phyloP scores from a whole-genome alignment of 2,113 vertebrate genomes.

The Nannospalax galili region DNA sequence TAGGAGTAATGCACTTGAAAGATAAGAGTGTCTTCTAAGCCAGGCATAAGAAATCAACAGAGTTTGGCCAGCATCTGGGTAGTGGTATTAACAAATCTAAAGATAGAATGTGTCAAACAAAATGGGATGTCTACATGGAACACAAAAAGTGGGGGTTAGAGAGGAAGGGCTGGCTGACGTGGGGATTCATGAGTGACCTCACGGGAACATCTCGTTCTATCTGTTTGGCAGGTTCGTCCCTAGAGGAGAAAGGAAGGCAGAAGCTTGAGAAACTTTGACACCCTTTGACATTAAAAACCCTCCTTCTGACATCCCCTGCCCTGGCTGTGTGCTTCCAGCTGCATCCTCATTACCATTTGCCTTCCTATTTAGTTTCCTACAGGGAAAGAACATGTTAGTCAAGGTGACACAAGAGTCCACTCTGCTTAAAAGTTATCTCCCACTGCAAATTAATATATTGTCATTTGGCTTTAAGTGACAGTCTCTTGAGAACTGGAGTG shows the following conservation, averaged over 20 bases:
- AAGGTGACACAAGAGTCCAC: conserved; percentile 50
- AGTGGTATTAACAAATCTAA: conserved; percentile 71
- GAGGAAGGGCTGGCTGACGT: not conserved
- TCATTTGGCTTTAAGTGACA: conserved; percentile 32
- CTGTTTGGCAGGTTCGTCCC: conserved; percentile 39
- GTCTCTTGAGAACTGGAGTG: not conserved
- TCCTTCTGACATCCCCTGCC: not conserved
- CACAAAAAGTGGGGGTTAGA: conserved; percentile 40
- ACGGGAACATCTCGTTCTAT: conserved; percentile 57
- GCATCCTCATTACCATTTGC: not conserved
- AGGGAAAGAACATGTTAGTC: not conserved
- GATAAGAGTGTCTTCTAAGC: not conserved
- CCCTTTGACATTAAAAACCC: not conserved
- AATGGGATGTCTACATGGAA: not conserved
- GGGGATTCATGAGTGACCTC: not conserved
- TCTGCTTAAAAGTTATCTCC: conserved; percentile 51
- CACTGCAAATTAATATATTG: conserved; percentile 6
- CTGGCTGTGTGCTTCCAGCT: not conserved
- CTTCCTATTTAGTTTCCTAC: conserved; percentile 50
- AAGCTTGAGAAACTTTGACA: conserved; percentile 38
- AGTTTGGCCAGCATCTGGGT: conserved; percentile 5
- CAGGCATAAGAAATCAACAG: conserved; percentile 14
- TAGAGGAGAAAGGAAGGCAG: conserved; percentile 26
- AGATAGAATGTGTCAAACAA: conserved; percentile 58
- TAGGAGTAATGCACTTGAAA: not conserved